A percentile compares a stretch with the other conserved stretches of the same genome.
Conservation (phyloP, 2,888 invertebrate species). For the Neoscelio sp. region DNA sequence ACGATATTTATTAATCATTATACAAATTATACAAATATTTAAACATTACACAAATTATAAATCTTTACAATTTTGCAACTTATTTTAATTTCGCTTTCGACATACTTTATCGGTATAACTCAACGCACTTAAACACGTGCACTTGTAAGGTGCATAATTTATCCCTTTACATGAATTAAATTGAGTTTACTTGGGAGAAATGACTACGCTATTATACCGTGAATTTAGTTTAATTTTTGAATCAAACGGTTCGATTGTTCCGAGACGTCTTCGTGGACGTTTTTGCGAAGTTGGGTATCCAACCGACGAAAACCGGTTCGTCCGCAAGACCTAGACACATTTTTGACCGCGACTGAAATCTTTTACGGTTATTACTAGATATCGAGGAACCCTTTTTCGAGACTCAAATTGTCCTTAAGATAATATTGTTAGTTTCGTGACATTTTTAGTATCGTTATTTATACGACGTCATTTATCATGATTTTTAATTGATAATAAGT, state of each 20-base stretch:
- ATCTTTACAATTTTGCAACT: not conserved
- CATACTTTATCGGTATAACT: too few relatives aligned
- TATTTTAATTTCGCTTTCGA: not conserved
- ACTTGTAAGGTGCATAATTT: not conserved
- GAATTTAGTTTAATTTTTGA: constrained; percentile 49
- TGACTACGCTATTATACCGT: not conserved
- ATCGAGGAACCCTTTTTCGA: constrained; percentile 44
- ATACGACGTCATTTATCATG: not conserved
- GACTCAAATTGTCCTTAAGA: constrained; percentile 24
- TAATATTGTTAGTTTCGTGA: constrained; percentile 11
- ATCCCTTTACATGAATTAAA: constrained; percentile 2
- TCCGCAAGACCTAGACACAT: constrained; percentile 59
- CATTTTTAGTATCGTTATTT: too few relatives aligned
- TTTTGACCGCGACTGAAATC: constrained; percentile 54
- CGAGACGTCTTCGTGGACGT: constrained; percentile 47
- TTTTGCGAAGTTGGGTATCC: constrained; percentile 46
- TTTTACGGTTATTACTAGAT: constrained; percentile 42
- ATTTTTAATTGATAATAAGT: too few relatives aligned
- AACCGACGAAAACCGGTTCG: constrained; percentile 63
- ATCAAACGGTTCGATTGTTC: constrained; percentile 57
- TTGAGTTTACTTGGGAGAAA: constrained; percentile 46
- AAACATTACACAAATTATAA: too few relatives aligned
- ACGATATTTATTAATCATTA: too few relatives aligned
- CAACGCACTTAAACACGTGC: not conserved
- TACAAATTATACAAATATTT: too few relatives aligned